Evolutionary conservation across 2,113 vertebrate genomes (phyloP), one percentile per base, ranked within the genome.

Genomic region (Gopherus evgoodei): DNA sequence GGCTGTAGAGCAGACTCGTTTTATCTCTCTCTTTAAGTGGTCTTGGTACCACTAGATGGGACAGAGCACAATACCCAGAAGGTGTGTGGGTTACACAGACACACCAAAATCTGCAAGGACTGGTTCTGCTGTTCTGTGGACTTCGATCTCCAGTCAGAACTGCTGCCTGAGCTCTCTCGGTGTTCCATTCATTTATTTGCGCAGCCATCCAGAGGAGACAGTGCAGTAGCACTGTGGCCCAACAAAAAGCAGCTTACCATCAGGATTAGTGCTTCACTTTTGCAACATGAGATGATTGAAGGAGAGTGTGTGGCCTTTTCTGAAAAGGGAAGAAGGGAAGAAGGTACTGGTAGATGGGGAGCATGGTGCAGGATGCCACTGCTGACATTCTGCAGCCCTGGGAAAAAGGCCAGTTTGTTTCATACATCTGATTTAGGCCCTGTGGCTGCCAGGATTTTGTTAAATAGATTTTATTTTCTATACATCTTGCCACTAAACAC

Each of bases 381-480:
- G 86, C 69, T 90, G 87, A 88, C 87, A 93, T 96, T 88, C 78
- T 10, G 38, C 31, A 90, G 72, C 49, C 75, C 47, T 89, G 56
- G 92, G 86, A 97, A 93, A 65, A 81, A 93, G 78, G 84, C 84
- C 90, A 96, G 80, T 8, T 49, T 1, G 0, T 88, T 85, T 94
- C 84, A 57, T 62, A 50, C 90, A 92, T 92, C 53, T 85, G 89
- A 94, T 93, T 88, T 91, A 87, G 90, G 79, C 54, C 50, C 75
- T 8, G 52, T 83, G 53, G 82, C 89, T 25, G 65, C 82, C 88
- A 94, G 86, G 53, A 88, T 91, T 8, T 31, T 88, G 95, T 86
- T 96, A 91, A 93, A 85, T 49, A 93, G 90, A 83, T 85, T 86
- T 94, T 80, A 49, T 88, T 92, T 42, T 56, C 91, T 90, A 81